Conservation (phyloP, 2,113 vertebrate species). For the Leucosticte australis region DNA sequence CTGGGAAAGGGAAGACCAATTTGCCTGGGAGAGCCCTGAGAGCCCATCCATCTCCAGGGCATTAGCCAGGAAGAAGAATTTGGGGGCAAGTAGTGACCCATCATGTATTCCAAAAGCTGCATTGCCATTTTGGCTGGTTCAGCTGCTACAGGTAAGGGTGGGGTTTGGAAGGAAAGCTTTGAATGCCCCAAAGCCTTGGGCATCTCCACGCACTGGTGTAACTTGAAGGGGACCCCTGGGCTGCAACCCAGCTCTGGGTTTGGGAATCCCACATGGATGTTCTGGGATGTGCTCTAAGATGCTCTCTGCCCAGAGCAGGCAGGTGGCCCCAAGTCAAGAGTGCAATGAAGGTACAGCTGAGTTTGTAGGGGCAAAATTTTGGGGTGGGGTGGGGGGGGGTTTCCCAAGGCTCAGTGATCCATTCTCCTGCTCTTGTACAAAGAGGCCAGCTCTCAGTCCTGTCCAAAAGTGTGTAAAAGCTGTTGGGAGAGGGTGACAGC, state of each 20-base stretch:
- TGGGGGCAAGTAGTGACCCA: neutral
- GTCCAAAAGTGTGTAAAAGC: neutral
- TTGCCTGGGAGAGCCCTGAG: neutral
- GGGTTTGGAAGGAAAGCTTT: neutral
- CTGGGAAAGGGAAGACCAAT: conserved; percentile 4
- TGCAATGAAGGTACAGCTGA: neutral
- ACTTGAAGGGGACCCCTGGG: neutral
- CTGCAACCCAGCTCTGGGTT: neutral
- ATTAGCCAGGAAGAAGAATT: neutral
- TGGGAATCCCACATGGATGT: neutral
- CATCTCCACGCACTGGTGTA: neutral
- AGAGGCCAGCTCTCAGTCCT: neutral
- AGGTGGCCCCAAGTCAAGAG: neutral
- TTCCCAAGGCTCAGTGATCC: neutral
- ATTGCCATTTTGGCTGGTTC: neutral
- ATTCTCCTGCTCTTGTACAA: neutral
- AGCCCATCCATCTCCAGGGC: neutral
- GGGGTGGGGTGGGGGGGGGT: fast-evolving
- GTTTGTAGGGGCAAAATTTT: neutral
- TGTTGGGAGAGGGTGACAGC: neutral
- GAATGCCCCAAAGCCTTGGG: neutral
- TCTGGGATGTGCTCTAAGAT: neutral
- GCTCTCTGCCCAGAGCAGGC: fast-evolving
- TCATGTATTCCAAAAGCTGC: neutral
- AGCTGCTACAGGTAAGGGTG: neutral